phyloP scores from a whole-genome alignment of 2,113 vertebrate genomes.

The Cairina moschata region DNA sequence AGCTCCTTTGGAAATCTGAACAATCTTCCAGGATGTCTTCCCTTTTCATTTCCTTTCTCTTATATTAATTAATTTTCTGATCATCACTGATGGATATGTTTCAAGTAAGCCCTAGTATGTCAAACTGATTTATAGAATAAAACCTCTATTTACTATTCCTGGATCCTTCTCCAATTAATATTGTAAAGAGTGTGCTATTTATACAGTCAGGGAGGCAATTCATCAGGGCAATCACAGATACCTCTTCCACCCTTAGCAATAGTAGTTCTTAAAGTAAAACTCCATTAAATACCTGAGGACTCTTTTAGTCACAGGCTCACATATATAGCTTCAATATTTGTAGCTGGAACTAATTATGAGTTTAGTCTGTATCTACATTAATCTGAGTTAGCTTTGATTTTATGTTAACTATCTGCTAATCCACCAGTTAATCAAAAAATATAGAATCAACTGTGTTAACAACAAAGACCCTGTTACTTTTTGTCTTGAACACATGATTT shows the following conservation, averaged over 20 bases:
- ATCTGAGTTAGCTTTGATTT: neutral
- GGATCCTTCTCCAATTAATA: slow-evolving; percentile 62
- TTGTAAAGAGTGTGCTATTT: slow-evolving; percentile 56
- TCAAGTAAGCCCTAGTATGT: slow-evolving; percentile 30
- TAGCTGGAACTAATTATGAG: neutral
- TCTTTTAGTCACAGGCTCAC: neutral
- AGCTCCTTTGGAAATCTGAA: slow-evolving; percentile 32
- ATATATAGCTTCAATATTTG: neutral
- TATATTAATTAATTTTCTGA: slow-evolving; percentile 60
- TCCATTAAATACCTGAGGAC: neutral
- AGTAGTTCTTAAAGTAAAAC: neutral
- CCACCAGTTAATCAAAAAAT: neutral
- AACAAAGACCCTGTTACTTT: accelerated
- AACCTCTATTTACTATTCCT: slow-evolving; percentile 62
- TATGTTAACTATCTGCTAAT: neutral
- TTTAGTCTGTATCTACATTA: neutral
- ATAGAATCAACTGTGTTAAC: neutral
- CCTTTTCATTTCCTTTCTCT: slow-evolving; percentile 25
- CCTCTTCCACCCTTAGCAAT: neutral
- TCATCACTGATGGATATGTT: slow-evolving; percentile 50
- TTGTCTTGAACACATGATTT: neutral
- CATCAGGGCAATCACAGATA: slow-evolving; percentile 2
- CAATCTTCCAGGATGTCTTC: slow-evolving; percentile 12
- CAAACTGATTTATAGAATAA: slow-evolving; percentile 69
- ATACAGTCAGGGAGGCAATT: slow-evolving; percentile 33